Conservation (phyloP, 2,113 vertebrate species). For the Onychostoma macrolepis region DNA sequence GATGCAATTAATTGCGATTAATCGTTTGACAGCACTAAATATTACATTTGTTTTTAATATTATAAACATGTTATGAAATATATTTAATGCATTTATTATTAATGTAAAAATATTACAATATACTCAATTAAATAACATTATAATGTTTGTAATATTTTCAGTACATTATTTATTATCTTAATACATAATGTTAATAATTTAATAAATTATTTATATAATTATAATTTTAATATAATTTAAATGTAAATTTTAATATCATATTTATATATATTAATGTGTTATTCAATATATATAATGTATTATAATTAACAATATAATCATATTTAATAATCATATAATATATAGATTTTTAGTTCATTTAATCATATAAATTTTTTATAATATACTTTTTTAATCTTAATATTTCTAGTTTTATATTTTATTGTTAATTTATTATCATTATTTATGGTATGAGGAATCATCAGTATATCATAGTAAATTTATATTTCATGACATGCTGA, state of each 20-base stretch:
- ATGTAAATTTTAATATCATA: no score
- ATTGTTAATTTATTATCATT: no score
- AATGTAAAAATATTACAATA: background rate
- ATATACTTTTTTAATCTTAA: background rate
- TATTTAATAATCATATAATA: background rate
- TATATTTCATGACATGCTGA: background rate
- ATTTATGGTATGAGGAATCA: background rate
- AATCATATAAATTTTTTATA: background rate
- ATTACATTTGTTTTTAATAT: background rate
- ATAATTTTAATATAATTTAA: no score
- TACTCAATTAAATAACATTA: background rate
- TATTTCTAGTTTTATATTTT: no score
- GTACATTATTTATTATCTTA: no score
- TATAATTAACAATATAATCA: background rate
- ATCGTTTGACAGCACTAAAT: background rate
- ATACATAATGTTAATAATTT: no score
- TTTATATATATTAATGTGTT: background rate
- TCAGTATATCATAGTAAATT: background rate
- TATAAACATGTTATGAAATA: background rate
- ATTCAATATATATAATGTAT: background rate
- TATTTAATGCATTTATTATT: background rate
- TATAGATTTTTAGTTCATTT: background rate
- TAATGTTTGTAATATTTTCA: no score
- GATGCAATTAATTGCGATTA: no score
- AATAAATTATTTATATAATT: no score